Percentiles rank a stretch among this genome's conserved stretches.
These are phyloP conservation scores for Adelges cooleyi DNA, from an alignment of 1,140 invertebrate genomes.

Conservation along the genomic window DNA sequence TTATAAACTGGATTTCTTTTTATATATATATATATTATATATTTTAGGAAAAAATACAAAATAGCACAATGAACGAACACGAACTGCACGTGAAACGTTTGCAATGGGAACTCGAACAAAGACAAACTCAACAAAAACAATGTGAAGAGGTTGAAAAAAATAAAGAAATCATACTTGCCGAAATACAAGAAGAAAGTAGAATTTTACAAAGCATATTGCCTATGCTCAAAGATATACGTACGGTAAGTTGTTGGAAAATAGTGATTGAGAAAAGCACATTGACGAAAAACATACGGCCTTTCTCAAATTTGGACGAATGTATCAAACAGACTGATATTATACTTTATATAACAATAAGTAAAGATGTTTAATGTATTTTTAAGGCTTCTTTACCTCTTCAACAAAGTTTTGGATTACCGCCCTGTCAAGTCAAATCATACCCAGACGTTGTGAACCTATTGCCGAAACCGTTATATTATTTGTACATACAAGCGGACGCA, in stretches of 20 bases:
- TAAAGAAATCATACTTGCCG: constrained; percentile 24
- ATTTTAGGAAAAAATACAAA: constrained; percentile 7
- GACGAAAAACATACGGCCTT: too few relatives aligned
- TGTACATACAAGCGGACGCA: constrained; percentile 22
- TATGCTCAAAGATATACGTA: constrained; percentile 22
- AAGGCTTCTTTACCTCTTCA: constrained; percentile 19
- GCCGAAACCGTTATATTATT: constrained; percentile 11
- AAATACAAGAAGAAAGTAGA: constrained; percentile 23
- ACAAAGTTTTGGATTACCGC: constrained; percentile 20
- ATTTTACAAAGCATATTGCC: constrained; percentile 20
- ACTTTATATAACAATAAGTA: too few relatives aligned
- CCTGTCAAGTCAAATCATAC: constrained; percentile 17
- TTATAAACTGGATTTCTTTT: too few relatives aligned
- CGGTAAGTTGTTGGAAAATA: too few relatives aligned
- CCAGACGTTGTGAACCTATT: constrained; percentile 13
- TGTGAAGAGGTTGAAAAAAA: constrained; percentile 23
- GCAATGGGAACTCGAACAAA: constrained; percentile 12
- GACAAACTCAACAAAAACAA: constrained; percentile 26
- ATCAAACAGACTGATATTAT: too few relatives aligned
- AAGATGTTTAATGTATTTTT: too few relatives aligned
- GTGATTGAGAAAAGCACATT: too few relatives aligned
- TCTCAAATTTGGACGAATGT: too few relatives aligned
- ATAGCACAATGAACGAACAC: neutral
- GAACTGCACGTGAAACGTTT: constrained; percentile 22
- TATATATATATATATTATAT: too few relatives aligned